Conservation (phyloP, 1,140 invertebrate species). For the Drosophila nebulosa region DNA sequence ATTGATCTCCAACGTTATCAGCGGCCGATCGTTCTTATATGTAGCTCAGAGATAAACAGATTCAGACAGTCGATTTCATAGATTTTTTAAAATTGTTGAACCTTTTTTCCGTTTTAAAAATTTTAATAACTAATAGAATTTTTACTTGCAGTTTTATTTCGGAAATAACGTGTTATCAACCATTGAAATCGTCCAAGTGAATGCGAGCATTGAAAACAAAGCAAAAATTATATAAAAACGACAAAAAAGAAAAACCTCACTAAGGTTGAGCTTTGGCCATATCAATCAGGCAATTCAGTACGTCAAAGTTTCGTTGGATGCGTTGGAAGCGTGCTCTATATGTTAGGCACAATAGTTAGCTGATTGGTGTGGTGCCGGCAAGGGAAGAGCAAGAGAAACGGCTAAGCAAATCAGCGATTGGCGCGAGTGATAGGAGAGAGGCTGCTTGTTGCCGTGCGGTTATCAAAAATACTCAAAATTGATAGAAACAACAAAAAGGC, state of each 20-base stretch:
- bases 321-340: not conserved
- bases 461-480: conserved; percentile 81
- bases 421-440: conserved; percentile 20
- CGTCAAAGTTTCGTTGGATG: not conserved
- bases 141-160: not conserved
- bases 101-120: no score
- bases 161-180: not conserved
- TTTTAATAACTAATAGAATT: not conserved
- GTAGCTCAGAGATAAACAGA: no score
- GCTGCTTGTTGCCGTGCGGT: conserved; percentile 72
- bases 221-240: not conserved
- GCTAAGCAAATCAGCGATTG: conserved; percentile 8
- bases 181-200: not conserved
- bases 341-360: not conserved
- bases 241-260: not conserved
- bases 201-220: not conserved
- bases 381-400: conserved; percentile 17
- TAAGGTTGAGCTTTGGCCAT: not conserved
- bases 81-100: no score
- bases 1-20: no score
- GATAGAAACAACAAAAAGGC: conserved; percentile 81
- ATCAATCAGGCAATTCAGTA: not conserved
- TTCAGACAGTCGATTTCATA: no score
- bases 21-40: no score
- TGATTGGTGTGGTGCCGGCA: conserved; percentile 18